phyloP scores from a whole-genome alignment of 1,140 invertebrate species.

The Polypedilum pembai region DNA sequence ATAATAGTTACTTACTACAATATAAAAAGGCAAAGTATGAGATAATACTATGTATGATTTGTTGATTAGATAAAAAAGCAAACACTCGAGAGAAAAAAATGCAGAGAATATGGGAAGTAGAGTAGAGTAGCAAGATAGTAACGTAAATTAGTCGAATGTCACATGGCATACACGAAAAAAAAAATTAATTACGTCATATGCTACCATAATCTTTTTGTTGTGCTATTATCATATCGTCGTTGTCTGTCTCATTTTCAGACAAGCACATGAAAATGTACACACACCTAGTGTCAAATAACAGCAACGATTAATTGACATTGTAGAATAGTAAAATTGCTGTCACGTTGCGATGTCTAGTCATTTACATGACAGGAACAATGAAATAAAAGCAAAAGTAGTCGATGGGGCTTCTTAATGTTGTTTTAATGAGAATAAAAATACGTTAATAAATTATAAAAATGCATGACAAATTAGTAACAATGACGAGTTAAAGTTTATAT shows the following conservation, averaged over 20 bases:
- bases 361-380: background rate
- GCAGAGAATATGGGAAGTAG: background rate
- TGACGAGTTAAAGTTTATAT: too few relatives aligned
- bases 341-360: background rate
- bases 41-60: too few relatives aligned
- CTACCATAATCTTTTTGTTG: background rate
- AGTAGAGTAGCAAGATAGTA: background rate
- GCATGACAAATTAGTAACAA: too few relatives aligned
- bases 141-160: background rate
- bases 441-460: too few relatives aligned
- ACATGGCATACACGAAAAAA: conserved; percentile 7
- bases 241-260: background rate
- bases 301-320: background rate
- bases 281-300: background rate
- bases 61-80: too few relatives aligned
- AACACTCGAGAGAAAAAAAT: background rate
- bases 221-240: background rate
- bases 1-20: too few relatives aligned
- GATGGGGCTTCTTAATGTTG: too few relatives aligned
- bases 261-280: background rate
- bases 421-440: too few relatives aligned
- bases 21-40: too few relatives aligned
- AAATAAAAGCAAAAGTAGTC: too few relatives aligned
- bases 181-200: background rate
- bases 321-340: background rate